Evolutionary conservation across 1,140 invertebrate species (phyloP), one percentile per base, ranked within the genome.

Genomic region (Monomorium pharaonis): DNA sequence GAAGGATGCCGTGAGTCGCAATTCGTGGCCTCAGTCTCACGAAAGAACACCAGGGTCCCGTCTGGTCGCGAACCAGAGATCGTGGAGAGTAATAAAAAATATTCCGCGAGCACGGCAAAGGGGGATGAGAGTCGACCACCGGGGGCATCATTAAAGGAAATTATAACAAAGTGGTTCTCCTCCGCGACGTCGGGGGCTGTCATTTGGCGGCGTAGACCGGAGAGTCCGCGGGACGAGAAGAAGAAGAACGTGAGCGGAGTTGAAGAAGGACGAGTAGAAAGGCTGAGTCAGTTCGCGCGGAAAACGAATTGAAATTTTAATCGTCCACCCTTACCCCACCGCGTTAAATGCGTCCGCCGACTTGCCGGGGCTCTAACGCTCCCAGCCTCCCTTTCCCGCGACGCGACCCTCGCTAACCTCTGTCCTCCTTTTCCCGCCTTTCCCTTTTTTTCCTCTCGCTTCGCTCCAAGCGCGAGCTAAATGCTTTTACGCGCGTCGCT

Each of bases 221-320:
- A 91, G 72, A 84, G 86, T 85, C 78, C 78, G 54, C 60, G 84
- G 81, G 30, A 74, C 65, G 75, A 89, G 84, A 85, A 83, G 89
- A 76, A 89, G 84, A 85, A 83, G 89, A 76, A 65, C 84, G 72
- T 63, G 84, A 77, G 56, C 44, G 84, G 60, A 70, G 85, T 49
- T 62, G 63, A 85, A 78, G 81, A 85, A 88, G 81, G 70, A 87
- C 77, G 80, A 69, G 58, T 72, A 58, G 85, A 87, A 91, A 87
- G 88, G 90, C 91, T 91, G 91, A 92, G 89, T 91, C 90, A 92
- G 91, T 92, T 87, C 88, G 88, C 87, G 87, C 78, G 91, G 90
- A 92, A 92, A 92, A 92, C 92, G 91, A 92, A 92, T 92, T 92
- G 91, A 92, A 92, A 92, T 92, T 92, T 92, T 92, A 92, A 92